Percentiles rank a stretch among this genome's conserved stretches.
Conservation (phyloP, 2,888 invertebrate genomes). For the Melipona bicolor region DNA sequence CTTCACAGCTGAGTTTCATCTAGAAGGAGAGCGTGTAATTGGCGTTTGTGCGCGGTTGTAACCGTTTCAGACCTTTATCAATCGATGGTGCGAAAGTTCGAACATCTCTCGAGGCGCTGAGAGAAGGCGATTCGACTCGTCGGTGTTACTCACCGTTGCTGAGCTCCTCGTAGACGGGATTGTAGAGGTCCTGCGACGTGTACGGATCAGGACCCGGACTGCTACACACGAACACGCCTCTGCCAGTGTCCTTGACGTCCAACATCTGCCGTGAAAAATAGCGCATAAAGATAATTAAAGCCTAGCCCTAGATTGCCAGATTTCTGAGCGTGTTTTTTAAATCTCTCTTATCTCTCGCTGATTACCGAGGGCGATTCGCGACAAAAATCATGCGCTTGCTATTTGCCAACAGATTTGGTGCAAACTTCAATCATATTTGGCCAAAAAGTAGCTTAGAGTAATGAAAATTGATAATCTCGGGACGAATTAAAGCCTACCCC, state of each 20-base stretch:
- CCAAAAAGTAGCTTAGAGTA: background rate
- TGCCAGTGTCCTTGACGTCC: constrained; percentile 80
- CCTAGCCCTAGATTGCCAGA: background rate
- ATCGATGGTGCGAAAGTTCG: background rate
- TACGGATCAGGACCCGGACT: constrained; percentile 88
- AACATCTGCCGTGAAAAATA: constrained; percentile 78
- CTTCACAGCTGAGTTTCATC: constrained; percentile 76
- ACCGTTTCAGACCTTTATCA: background rate
- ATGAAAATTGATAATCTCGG: background rate
- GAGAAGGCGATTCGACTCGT: background rate
- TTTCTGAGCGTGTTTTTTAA: too few species aligned
- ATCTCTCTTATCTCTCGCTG: too few species aligned
- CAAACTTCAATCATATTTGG: background rate
- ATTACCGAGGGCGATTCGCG: too few species aligned
- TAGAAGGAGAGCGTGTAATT: constrained; percentile 69
- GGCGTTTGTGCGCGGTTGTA: constrained; percentile 27
- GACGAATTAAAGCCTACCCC: too few species aligned
- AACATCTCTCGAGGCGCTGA: background rate
- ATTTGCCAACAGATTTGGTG: background rate
- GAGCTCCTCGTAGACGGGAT: constrained; percentile 93
- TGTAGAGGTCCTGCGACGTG: constrained; percentile 88
- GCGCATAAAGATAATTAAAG: constrained; percentile 38
- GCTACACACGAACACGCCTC: constrained; percentile 83
- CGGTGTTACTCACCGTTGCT: constrained; percentile 86
- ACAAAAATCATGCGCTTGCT: background rate